A percentile compares a stretch with the other conserved stretches of the same genome.
phyloP scores from a whole-genome alignment of 2,113 vertebrate genomes.

The Henicopernis longicauda region DNA sequence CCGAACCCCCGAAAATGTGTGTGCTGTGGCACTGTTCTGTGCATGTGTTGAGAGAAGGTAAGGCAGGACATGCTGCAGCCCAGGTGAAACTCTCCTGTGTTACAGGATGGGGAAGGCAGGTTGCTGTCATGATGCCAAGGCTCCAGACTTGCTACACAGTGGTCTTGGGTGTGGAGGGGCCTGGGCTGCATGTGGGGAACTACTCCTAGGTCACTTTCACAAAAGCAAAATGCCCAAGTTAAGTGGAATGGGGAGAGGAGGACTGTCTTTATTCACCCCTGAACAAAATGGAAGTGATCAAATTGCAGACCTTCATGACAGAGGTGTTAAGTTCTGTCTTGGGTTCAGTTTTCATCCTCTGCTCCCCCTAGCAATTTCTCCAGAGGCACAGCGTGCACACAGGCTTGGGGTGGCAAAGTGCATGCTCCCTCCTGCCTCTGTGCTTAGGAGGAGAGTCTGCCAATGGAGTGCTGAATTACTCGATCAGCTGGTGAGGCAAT shows the following conservation, averaged over 20 bases:
- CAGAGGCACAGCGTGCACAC: neutral
- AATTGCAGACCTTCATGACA: neutral
- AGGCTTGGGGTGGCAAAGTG: neutral
- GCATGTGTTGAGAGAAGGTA: fast-evolving
- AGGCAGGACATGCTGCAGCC: neutral
- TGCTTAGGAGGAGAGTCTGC: neutral
- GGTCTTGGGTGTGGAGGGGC: neutral
- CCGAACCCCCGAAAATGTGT: neutral
- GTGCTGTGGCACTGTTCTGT: fast-evolving
- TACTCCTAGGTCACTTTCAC: neutral
- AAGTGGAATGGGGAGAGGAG: neutral
- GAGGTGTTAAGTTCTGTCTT: neutral
- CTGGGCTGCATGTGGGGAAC: neutral
- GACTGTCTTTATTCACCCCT: neutral
- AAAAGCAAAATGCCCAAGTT: neutral
- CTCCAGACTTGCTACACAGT: neutral
- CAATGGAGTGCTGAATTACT: neutral
- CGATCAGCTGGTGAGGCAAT: neutral
- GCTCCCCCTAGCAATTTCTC: neutral
- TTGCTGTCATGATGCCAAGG: neutral
- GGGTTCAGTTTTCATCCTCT: neutral
- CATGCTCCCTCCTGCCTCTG: neutral
- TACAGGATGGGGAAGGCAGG: neutral
- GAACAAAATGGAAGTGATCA: neutral
- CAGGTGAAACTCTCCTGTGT: neutral